phyloP scores from a whole-genome alignment of 2,888 invertebrate species.

The Aspidiotus rigidus region DNA sequence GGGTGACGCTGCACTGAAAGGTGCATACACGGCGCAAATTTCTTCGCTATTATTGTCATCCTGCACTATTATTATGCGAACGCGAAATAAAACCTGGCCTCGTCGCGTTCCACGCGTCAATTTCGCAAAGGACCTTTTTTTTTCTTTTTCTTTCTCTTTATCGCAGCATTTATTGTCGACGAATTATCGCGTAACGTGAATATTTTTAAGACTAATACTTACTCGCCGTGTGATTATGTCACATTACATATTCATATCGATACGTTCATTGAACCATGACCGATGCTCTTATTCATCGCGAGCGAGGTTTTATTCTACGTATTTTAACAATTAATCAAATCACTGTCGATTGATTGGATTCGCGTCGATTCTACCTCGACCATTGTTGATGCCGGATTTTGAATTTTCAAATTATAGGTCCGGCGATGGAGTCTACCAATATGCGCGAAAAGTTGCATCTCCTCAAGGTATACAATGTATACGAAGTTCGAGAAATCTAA shows the following conservation, averaged over 20 bases:
- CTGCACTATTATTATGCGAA: background rate
- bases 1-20: background rate
- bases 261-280: constrained; percentile 24
- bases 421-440: too few species aligned
- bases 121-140: constrained; percentile 16
- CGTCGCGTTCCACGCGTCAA: constrained; percentile 6
- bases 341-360: constrained; percentile 16
- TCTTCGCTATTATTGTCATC: background rate
- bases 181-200: constrained; percentile 21
- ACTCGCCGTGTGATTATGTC: constrained; percentile 17
- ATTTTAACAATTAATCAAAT: constrained; percentile 25
- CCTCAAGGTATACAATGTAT: too few species aligned
- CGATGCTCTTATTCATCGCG: background rate
- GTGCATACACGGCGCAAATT: background rate
- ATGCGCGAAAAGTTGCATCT: too few species aligned
- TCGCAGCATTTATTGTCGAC: constrained; percentile 4
- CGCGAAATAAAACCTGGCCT: background rate
- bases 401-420: too few species aligned
- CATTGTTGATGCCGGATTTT: too few species aligned
- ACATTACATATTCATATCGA: constrained; percentile 27
- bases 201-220: constrained; percentile 9
- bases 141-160: background rate
- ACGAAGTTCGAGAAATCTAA: too few species aligned
- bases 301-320: constrained; percentile 20
- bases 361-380: background rate